A percentile compares a stretch with the other conserved stretches of the same genome.
Evolutionary conservation across 2,888 invertebrate species (phyloP).

Genomic region (Labia minor): DNA sequence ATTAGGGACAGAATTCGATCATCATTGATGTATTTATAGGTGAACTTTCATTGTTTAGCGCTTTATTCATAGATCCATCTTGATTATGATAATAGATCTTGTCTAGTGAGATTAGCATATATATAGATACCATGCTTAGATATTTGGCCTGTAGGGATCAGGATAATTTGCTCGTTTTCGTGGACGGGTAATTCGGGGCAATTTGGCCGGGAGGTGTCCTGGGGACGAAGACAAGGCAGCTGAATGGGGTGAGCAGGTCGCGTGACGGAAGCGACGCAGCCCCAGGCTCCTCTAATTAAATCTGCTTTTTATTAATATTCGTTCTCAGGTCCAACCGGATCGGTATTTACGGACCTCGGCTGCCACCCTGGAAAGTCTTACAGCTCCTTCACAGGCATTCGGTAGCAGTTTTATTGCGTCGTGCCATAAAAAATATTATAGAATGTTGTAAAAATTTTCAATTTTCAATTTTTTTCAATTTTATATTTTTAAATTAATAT

Average conservation of each 20-base stretch:
- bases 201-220: not conserved
- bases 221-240: not conserved
- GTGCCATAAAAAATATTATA: too few species aligned
- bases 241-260: not conserved
- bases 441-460: too few species aligned
- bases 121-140: not conserved
- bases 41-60: conserved; percentile 13
- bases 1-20: conserved; percentile 13
- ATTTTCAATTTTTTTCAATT: too few species aligned
- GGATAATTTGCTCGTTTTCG: conserved; percentile 7
- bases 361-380: too few species aligned
- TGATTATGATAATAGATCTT: conserved; percentile 8
- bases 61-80: conserved; percentile 13
- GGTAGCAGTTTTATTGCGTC: too few species aligned
- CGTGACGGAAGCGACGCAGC: not conserved
- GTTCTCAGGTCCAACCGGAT: not conserved
- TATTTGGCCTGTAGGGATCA: conserved; percentile 1
- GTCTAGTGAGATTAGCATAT: conserved; percentile 7
- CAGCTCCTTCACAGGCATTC: too few species aligned
- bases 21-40: not conserved
- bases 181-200: conserved; percentile 5
- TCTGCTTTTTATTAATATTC: not conserved
- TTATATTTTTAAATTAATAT: too few species aligned
- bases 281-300: conserved; percentile 4
- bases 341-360: too few species aligned